Base-by-base conservation (phyloP, 1,140 invertebrate genomes). In the Drosophila kepulauana region DNA sequence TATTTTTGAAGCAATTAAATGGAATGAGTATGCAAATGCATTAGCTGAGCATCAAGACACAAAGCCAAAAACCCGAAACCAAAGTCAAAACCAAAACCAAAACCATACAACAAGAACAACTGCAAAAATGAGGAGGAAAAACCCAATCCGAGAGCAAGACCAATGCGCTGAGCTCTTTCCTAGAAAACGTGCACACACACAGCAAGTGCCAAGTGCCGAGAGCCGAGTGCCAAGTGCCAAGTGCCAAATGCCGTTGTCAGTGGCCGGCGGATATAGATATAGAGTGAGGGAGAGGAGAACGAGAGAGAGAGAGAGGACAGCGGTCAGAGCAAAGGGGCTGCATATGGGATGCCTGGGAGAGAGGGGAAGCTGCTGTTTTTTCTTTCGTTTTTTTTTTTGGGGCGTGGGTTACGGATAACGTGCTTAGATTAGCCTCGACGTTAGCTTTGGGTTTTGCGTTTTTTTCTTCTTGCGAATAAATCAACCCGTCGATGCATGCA, bases 1-100 rank as follows among this genome's bases (percentile, higher is more conserved):
- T 86, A 86, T 87, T 86, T 86, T 86, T 73, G 71, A 87, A 87
- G 82, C 82, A 86, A 86, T 86, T 86, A 86, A 86, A 86, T 86
- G 82, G 75, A 72, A 86, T 86, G 82, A 86, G 82, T 86, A 86
- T 86, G 82, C 82, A 86, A 86, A 86, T 86, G 79, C 82, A 87
- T 86, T 79, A 76, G 82, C 70, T 43, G 35, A 61, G 67, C 58
- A 43, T 57, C 56, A 82, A 70, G 45, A 80, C 33, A 35, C 35
- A 52, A 45, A 67, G 45, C 13, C 10, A 25, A 8, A 61, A 51
- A 48, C 61, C 13, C 5, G 10, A 8, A 61, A 46, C 54, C 54
- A 63, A 57, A 73, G 41, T 64, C 63, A 49, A 62, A 38, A 38
- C 11, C 10, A 25, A 8, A 54, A 51, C 43, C 61, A 63, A 62